Base-by-base conservation (phyloP, 92 coral and sea anemone genomes). In the Micromussa lordhowensis region DNA sequence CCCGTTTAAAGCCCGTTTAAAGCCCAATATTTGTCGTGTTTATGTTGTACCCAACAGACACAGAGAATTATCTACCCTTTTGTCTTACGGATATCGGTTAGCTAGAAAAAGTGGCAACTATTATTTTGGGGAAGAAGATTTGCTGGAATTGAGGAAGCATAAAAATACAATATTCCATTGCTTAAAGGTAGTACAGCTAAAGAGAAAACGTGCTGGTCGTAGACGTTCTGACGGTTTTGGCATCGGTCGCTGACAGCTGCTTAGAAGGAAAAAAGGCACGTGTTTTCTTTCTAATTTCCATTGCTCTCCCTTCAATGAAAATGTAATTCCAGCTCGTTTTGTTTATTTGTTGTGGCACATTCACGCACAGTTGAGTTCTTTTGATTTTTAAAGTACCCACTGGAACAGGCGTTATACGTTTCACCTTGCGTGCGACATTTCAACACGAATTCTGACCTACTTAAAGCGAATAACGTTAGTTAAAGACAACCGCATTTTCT, bases 21-120 rank as follows among this genome's bases (percentile, higher is more conserved):
- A 49, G 66, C 48, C 89, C 83, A 77, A 26, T 85, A 85, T 86
- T 84, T 61, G 35, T 44, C 30, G 19, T 63, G 83, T 77, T 78
- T 86, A 64, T 77, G 83, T 63, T 86, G 89, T 78, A 86, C 68
- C 83, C 77, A 66, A 70, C 76, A 77, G 40, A 86, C 83, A 77
- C 81, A 77, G 66, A 26, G 68, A 86, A 77, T 31, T 86, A 77
- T 86, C 77, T 40, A 29, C 75, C 6, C 77, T 80, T 86, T 85
- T 86, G 89, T 86, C 83, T 76, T 14, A 28, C 49, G 68, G 77
- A 77, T 77, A 86, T 86, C 76, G 48, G 22, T 64, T 44, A 19
- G 78, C 78, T 73, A 59, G 44, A 77, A 77, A 77, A 26, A 86
- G 83, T 64, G 24, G 74, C 75, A 77, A 49, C 53, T 78, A 86